Evolutionary conservation across 2,797 vertebrate genomes (phyloP).

Genomic region (Buceros bicornis): DNA sequence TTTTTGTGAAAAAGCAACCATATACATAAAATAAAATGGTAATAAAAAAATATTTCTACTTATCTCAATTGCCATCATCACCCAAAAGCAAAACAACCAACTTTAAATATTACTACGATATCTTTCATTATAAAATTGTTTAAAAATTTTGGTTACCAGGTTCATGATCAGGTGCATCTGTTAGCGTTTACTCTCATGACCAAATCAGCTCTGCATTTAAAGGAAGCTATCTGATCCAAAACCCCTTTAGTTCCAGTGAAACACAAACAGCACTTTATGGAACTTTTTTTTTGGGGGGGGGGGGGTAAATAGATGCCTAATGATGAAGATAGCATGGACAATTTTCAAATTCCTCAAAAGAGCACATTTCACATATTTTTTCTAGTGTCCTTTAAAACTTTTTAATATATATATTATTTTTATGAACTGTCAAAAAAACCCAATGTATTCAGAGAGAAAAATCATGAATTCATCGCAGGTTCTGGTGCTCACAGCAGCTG

Average conservation of each 20-base stretch:
- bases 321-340: neutral
- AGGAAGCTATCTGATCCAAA: neutral
- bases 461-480: neutral
- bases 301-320: neutral
- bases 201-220: neutral
- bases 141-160: neutral
- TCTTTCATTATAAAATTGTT: neutral
- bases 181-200: neutral
- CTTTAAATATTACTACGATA: neutral
- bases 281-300: neutral
- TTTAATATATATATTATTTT: neutral
- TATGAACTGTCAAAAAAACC: neutral
- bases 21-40: neutral
- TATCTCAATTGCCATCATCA: neutral
- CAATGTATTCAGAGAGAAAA: neutral
- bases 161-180: neutral
- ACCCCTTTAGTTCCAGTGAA: neutral
- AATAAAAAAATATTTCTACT: neutral
- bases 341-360: neutral
- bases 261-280: neutral
- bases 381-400: neutral
- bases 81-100: neutral
- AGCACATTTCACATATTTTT: neutral
- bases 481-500: neutral
- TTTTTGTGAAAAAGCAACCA: neutral